Base-by-base conservation (phyloP, 1,140 invertebrate species). In the Pseudomyrmex cubaensis region DNA sequence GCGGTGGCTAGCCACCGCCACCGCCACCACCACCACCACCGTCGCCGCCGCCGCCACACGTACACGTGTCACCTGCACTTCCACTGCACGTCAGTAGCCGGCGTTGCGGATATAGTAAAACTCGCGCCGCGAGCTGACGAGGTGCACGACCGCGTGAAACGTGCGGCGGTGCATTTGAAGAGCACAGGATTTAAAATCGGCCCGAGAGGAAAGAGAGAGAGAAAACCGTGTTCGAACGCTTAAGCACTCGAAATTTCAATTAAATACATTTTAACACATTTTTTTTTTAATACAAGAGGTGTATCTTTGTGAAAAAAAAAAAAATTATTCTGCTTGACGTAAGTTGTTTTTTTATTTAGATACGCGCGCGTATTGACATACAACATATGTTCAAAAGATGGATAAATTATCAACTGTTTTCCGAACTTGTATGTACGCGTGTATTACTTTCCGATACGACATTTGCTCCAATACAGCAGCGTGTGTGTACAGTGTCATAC, bases 71-170 rank as follows among this genome's bases (percentile, higher is more conserved):
- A 84, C 83, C 54, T 72, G 83, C 64, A 84, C 64, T 64, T 83
- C 75, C 82, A 61, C 63, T 83, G 75, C 74, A 83, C 74, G 82
- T 83, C 82, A 83, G 73, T 83, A 59, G 74, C 74, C 54, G 48
- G 54, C 62, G 72, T 72, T 59, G 61, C 50, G 35, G 17, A 64
- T 74, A 72, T 72, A 80, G 66, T 54, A 25, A 74, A 70, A 64
- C 70, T 73, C 72, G 12, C n/a, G 35, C 48, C 70, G 20, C 54
- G 67, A 44, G 46, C 17, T 44, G 66, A 67, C 63, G 85, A 87
- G 82, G 85, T 78, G 77, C 44, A 67, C 61, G 80, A 64, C 62
- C 80, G 86, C 86, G 86, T 86, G 86, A 87, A 87, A 86, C 61
- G 61, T 46, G 64, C 76, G 44, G 54, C 76, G 66, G 54, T 80